Conservation (phyloP, 2,113 vertebrate genomes). For the Neolamprologus fasciatus region DNA sequence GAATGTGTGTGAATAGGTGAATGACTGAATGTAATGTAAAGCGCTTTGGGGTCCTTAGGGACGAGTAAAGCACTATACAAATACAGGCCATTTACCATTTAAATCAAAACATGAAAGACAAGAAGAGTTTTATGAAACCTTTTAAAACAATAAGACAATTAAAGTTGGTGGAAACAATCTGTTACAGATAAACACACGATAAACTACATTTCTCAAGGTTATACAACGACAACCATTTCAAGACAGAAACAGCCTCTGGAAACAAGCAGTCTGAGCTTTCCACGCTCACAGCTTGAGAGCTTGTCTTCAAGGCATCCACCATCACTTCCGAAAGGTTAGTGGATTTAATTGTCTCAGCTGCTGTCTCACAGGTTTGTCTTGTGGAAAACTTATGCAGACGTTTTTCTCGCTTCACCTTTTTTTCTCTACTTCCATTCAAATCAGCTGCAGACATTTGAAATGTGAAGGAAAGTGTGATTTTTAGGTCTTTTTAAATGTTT, state of each 20-base stretch:
- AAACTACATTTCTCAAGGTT: constrained; percentile 10
- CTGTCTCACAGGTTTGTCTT: neutral
- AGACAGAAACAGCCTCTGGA: neutral
- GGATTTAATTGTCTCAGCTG: neutral
- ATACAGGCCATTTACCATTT: neutral
- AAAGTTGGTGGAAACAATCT: neutral
- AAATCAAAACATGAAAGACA: neutral
- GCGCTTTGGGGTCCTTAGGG: neutral
- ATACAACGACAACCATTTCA: neutral
- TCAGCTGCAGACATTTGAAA: neutral
- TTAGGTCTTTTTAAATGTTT: constrained; percentile 11
- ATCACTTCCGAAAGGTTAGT: neutral
- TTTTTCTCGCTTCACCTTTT: neutral
- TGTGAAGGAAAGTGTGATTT: neutral
- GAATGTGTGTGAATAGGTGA: neutral
- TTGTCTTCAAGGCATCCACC: neutral
- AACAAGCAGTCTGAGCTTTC: neutral
- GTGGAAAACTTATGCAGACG: neutral
- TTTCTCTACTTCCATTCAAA: neutral
- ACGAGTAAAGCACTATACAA: neutral
- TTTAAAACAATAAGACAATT: constrained; percentile 16
- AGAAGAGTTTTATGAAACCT: neutral
- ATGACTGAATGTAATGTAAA: neutral
- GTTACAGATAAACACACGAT: constrained; percentile 9
- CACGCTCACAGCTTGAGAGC: neutral